Percentiles rank a stretch among this genome's conserved stretches.
phyloP scores from a whole-genome alignment of 2,113 vertebrate species.

The Syngnathus scovelli region DNA sequence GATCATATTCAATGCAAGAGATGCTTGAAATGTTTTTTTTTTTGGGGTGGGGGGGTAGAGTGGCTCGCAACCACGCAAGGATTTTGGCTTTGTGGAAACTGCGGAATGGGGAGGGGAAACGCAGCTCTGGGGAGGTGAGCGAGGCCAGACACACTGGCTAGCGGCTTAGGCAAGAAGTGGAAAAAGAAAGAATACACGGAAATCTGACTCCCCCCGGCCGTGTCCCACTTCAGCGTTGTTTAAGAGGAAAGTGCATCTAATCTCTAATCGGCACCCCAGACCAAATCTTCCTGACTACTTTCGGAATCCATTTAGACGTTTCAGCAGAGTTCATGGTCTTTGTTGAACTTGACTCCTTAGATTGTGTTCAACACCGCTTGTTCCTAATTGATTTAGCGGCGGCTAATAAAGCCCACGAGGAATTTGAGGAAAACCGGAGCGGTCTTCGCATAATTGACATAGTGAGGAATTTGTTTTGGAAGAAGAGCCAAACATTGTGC shows the following conservation, averaged over 20 bases:
- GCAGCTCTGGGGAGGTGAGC: slow-evolving; percentile 49
- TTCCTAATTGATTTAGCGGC: slow-evolving; percentile 27
- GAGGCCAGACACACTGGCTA: slow-evolving; percentile 74
- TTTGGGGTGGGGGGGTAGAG: background rate
- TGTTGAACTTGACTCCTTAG: background rate
- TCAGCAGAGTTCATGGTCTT: background rate
- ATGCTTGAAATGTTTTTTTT: background rate
- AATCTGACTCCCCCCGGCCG: slow-evolving; percentile 67
- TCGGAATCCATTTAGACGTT: slow-evolving; percentile 1
- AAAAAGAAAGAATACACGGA: slow-evolving; percentile 71
- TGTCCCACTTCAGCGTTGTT: slow-evolving; percentile 62
- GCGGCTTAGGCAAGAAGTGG: slow-evolving; percentile 62
- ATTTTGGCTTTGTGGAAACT: slow-evolving; percentile 55
- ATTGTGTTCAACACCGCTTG: background rate
- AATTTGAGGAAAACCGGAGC: slow-evolving; percentile 15
- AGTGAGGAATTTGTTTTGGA: slow-evolving; percentile 36
- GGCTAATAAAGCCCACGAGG: slow-evolving; percentile 11
- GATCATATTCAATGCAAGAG: background rate
- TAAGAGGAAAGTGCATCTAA: slow-evolving; percentile 55
- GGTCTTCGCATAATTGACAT: slow-evolving; percentile 6
- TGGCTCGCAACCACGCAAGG: slow-evolving; percentile 1
- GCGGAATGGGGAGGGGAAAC: slow-evolving; percentile 63
- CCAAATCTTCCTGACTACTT: slow-evolving; percentile 12
- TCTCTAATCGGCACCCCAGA: slow-evolving; percentile 26
- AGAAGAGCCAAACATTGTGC: slow-evolving; percentile 23